Conservation (phyloP, 2,797 vertebrate genomes). For the Micropoecilia bifurca region DNA sequence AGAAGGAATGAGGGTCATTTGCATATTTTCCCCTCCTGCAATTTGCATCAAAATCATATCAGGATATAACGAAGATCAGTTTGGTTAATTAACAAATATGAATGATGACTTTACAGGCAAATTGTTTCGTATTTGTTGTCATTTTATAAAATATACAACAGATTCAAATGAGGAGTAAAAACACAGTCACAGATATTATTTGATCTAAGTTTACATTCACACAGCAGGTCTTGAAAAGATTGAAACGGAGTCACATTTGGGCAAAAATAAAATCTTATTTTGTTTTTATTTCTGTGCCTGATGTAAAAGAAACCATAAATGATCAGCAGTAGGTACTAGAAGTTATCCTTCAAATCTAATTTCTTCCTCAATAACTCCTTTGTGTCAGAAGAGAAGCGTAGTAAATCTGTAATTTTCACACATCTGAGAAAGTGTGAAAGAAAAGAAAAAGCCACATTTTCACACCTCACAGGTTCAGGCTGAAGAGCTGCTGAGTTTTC, state of each 20-base stretch:
- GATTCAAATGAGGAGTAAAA: not conserved
- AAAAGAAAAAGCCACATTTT: not conserved
- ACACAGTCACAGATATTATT: not conserved
- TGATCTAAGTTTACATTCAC: too few species aligned
- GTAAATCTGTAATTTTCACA: conserved; percentile 3
- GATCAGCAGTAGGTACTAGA: not conserved
- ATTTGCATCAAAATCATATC: not conserved
- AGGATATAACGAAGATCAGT: too few species aligned
- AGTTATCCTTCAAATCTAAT: not conserved
- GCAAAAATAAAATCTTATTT: too few species aligned
- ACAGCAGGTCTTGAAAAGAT: not conserved
- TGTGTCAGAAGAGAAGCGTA: not conserved
- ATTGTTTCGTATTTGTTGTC: not conserved
- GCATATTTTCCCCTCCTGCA: not conserved
- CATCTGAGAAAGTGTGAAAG: not conserved
- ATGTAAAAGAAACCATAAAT: too few species aligned
- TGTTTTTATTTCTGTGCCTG: not conserved
- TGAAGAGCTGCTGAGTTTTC: not conserved
- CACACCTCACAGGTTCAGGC: not conserved
- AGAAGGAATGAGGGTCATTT: not conserved
- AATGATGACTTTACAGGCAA: not conserved
- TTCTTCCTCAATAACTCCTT: not conserved
- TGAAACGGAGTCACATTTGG: not conserved
- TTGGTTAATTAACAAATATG: not conserved
- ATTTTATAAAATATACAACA: not conserved